These are phyloP conservation scores for Okapia johnstoni DNA, from an alignment of 2,113 vertebrate genomes.

Conservation along the genomic window DNA sequence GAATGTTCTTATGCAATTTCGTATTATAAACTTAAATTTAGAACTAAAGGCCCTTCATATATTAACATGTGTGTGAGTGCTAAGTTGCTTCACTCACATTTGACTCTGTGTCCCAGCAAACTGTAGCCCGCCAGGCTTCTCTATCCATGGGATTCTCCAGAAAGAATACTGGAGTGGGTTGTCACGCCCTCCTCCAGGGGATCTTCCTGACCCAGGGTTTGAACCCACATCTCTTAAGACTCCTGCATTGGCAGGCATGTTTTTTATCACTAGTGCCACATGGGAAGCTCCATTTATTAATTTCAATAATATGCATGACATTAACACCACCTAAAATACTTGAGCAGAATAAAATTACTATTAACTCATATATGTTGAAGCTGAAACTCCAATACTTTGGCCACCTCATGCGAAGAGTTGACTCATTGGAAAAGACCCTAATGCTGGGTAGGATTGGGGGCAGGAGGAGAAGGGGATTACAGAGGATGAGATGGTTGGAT, in stretches of 20 bases:
- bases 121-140: neutral
- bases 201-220: neutral
- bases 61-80: neutral
- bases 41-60: neutral
- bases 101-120: accelerated
- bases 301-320: neutral
- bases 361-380: neutral
- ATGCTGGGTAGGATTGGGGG: too few relatives aligned
- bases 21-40: neutral
- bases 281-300: neutral
- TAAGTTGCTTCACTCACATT: accelerated
- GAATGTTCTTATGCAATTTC: neutral
- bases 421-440: too few relatives aligned
- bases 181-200: neutral
- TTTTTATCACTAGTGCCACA: neutral
- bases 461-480: too few relatives aligned
- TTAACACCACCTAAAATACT: neutral
- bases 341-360: neutral
- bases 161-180: neutral
- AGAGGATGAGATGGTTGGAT: too few relatives aligned
- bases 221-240: neutral
- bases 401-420: too few relatives aligned
- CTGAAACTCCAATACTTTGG: too few relatives aligned
- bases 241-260: neutral
- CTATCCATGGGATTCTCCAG: neutral